Conservation (phyloP, 1,140 invertebrate species). For the Drosophila arizonae region DNA sequence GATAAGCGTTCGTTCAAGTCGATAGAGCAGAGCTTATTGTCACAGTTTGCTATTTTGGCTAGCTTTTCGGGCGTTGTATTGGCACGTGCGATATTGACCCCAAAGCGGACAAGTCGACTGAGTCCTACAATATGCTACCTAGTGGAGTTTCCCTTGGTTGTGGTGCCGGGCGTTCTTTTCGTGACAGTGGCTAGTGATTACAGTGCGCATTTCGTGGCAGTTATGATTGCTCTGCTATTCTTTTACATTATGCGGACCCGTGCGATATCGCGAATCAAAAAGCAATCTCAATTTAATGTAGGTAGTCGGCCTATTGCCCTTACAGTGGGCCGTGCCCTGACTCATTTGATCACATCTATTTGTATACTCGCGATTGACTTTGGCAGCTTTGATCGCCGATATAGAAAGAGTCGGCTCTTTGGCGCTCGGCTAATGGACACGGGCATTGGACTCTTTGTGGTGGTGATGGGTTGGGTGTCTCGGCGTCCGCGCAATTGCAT, state of each 20-base stretch:
- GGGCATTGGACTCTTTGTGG: conserved; percentile 94
- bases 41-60: conserved; percentile 49
- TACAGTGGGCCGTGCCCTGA: conserved; percentile 85
- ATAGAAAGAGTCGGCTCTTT: conserved; percentile 93
- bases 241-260: conserved; percentile 30
- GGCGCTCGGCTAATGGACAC: conserved; percentile 97
- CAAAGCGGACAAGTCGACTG: conserved; percentile 6
- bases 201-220: conserved; percentile 15
- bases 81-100: conserved; percentile 38
- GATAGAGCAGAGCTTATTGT: conserved; percentile 32
- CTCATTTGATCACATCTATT: conserved; percentile 90
- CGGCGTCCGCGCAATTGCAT: conserved; percentile 67
- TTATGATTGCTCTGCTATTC: conserved; percentile 20
- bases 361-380: conserved; percentile 98
- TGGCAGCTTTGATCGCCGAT: conserved; percentile 90
- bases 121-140: conserved; percentile 32
- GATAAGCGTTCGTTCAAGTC: conserved; percentile 45
- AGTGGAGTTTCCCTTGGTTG: conserved; percentile 55
- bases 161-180: conserved; percentile 56
- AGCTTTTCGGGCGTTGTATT: conserved; percentile 58
- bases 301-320: conserved; percentile 54
- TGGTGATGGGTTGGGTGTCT: conserved; percentile 91
- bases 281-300: conserved; percentile 49
- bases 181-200: conserved; percentile 57
- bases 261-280: conserved; percentile 23